Conservation (phyloP, 2,113 vertebrate species). For the Lycaon pictus region DNA sequence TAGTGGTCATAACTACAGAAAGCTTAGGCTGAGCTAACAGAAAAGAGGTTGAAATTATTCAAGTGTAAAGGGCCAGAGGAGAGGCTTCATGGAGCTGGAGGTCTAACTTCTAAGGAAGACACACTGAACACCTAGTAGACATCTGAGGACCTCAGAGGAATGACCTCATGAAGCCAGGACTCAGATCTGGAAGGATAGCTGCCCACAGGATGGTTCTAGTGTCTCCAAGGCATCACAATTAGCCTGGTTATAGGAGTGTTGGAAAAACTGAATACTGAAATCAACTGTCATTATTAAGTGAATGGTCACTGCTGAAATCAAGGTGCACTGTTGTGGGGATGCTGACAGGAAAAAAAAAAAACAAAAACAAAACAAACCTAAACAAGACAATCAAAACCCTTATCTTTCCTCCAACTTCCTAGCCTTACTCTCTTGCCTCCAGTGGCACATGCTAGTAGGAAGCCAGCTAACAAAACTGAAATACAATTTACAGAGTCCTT, state of each 20-base stretch:
- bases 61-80: background rate
- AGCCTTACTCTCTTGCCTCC: background rate
- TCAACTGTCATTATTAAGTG: background rate
- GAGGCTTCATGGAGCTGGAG: background rate
- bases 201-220: background rate
- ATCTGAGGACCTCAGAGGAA: background rate
- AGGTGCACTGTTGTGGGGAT: background rate
- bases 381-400: background rate
- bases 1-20: background rate
- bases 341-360: background rate
- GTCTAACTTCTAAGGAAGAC: background rate
- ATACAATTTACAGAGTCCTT: background rate
- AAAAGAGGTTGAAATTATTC: background rate
- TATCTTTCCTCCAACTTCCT: background rate
- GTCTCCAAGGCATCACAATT: fast-evolving
- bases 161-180: background rate
- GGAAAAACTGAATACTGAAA: background rate
- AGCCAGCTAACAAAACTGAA: background rate
- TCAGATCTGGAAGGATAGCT: background rate
- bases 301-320: background rate
- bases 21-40: background rate
- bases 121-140: fast-evolving
- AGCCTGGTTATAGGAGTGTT: background rate
- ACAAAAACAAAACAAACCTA: background rate
- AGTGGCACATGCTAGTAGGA: background rate